phyloP scores from a whole-genome alignment of 2,888 invertebrate genomes.

The Torymus aiolomorphi region DNA sequence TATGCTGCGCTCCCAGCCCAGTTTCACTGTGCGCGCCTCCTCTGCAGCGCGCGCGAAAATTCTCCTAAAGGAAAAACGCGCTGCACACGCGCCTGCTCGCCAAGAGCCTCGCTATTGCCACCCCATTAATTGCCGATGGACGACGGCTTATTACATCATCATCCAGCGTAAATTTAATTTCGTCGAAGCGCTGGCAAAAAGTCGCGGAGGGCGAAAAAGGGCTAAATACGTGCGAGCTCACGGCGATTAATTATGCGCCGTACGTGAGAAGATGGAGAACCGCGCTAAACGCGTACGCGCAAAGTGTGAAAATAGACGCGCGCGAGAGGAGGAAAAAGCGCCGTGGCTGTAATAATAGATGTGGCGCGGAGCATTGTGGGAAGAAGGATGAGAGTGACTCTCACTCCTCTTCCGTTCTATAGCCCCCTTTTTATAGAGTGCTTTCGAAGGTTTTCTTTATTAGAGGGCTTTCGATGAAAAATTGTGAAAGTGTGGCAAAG shows the following conservation, averaged over 20 bases:
- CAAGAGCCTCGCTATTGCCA: constrained; percentile 16
- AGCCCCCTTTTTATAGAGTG: no score
- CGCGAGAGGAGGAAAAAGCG: not conserved
- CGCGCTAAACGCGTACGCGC: constrained; percentile 32
- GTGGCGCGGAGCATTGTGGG: not conserved
- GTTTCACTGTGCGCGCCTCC: no score
- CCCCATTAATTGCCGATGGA: constrained; percentile 32
- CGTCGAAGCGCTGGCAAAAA: not conserved
- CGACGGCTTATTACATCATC: constrained; percentile 47
- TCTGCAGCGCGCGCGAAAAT: no score
- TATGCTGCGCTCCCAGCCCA: no score
- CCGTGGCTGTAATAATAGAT: not conserved
- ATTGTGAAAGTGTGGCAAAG: no score
- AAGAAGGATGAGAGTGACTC: constrained; percentile 5
- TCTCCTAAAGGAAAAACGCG: no score
- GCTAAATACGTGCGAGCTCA: not conserved
- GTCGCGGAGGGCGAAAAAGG: not conserved
- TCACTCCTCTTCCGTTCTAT: no score
- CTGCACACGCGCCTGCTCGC: no score
- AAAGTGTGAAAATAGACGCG: constrained; percentile 44
- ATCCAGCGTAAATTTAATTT: constrained; percentile 37
- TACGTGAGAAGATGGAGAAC: not conserved
- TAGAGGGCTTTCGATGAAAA: no score
- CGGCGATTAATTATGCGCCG: constrained; percentile 42
- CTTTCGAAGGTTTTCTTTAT: no score